Evolutionary conservation across 2,113 vertebrate species (phyloP).

Genomic region (Phylloscopus trochilus): DNA sequence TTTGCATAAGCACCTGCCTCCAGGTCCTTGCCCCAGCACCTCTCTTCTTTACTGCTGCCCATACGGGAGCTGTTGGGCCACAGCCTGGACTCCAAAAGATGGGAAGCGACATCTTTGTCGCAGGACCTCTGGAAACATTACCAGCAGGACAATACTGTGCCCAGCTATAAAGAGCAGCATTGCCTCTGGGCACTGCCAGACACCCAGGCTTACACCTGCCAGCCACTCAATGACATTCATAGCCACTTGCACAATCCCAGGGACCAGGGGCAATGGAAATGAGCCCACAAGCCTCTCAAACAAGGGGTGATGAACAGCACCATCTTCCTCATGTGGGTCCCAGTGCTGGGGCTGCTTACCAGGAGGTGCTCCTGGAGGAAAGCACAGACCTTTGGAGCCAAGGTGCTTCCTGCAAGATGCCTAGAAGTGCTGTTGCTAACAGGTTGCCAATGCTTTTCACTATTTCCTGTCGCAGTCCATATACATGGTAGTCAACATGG

Average conservation of each 20-base stretch:
- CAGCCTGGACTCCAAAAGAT: neutral
- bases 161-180: neutral
- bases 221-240: neutral
- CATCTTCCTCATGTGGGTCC: neutral
- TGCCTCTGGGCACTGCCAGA: neutral
- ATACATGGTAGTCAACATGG: too few relatives aligned
- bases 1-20: neutral
- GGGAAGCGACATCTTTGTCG: neutral
- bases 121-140: neutral
- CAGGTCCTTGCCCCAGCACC: neutral
- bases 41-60: neutral
- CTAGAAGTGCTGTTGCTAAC: accelerated
- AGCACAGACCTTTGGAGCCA: neutral
- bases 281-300: accelerated
- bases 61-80: neutral
- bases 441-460: neutral
- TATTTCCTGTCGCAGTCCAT: neutral
- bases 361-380: neutral
- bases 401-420: neutral
- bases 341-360: neutral
- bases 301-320: neutral
- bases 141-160: neutral
- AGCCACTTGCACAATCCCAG: neutral
- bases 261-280: accelerated
- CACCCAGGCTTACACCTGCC: neutral